These are phyloP conservation scores for Drosophila parthenogenetica DNA, from an alignment of 2,888 invertebrate genomes.

Conservation along the genomic window DNA sequence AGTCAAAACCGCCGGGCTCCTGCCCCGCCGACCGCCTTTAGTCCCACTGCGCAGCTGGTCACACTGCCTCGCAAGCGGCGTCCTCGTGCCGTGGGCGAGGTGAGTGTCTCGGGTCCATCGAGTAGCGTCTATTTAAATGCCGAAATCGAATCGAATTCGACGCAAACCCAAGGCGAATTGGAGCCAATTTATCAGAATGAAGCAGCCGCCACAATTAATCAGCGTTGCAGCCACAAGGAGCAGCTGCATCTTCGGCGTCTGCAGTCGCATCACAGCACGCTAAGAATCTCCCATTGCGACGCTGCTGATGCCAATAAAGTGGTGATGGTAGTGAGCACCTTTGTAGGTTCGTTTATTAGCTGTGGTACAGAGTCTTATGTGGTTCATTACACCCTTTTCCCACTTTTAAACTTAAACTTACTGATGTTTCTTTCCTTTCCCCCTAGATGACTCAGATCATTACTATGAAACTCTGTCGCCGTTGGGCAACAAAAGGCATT, in stretches of 20 bases:
- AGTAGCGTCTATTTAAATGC: conserved; percentile 83
- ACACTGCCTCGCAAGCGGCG: conserved; percentile 84
- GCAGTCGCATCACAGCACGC: conserved; percentile 63
- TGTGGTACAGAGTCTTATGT: background rate
- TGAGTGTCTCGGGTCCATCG: conserved; percentile 82
- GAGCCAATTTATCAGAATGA: conserved; percentile 84
- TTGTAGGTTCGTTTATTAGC: conserved; percentile 79
- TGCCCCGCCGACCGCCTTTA: background rate
- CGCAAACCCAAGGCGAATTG: conserved; percentile 38
- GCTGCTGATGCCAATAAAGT: conserved; percentile 53
- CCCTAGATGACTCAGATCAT: conserved; percentile 89
- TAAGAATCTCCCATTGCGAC: conserved; percentile 65
- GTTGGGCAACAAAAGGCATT: conserved; percentile 75
- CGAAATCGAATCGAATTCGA: background rate
- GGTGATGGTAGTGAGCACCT: conserved; percentile 81
- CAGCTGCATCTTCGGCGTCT: conserved; percentile 24
- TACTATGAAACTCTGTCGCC: conserved; percentile 89
- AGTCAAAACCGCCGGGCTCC: conserved; percentile 48
- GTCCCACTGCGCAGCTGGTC: conserved; percentile 40
- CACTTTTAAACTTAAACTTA: background rate
- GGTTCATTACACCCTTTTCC: background rate
- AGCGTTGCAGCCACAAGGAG: conserved; percentile 41
- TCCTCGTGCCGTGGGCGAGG: conserved; percentile 84
- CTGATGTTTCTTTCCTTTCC: conserved; percentile 52
- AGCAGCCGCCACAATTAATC: conserved; percentile 46